A percentile compares a stretch with the other conserved stretches of the same genome.
Evolutionary conservation across 2,888 invertebrate genomes (phyloP).

Genomic region (Thumatha senex): DNA sequence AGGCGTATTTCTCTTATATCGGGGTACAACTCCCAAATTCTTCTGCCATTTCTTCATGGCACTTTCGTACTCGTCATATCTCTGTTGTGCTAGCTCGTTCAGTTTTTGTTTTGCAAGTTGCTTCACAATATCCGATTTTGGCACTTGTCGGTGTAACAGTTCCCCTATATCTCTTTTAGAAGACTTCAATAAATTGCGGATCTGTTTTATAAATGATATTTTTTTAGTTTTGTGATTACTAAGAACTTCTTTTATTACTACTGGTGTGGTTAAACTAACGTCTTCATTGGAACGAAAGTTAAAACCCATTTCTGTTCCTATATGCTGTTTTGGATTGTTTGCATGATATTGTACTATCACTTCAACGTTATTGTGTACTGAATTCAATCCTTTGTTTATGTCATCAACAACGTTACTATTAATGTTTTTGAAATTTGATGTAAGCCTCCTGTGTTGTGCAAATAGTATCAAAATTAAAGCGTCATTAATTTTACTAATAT

Average conservation of each 20-base stretch:
- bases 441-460: constrained; percentile 50
- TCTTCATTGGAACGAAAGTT: not conserved
- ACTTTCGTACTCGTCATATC: constrained; percentile 47
- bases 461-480: constrained; percentile 46
- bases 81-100: constrained; percentile 43
- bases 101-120: constrained; percentile 48
- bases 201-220: constrained; percentile 51
- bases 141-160: constrained; percentile 43
- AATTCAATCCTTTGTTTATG: constrained; percentile 40
- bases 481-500: constrained; percentile 55
- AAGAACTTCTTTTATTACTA: not conserved
- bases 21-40: constrained; percentile 41
- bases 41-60: constrained; percentile 61
- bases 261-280: not conserved
- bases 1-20: constrained; percentile 47
- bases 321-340: not conserved
- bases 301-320: not conserved
- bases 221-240: constrained; percentile 33
- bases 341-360: constrained; percentile 32
- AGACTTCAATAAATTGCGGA: constrained; percentile 51
- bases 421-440: constrained; percentile 31
- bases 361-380: constrained; percentile 42
- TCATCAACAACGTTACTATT: constrained; percentile 38
- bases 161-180: constrained; percentile 53
- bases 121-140: constrained; percentile 51